Percentiles rank a stretch among this genome's conserved stretches.
Conservation (phyloP, 2,797 vertebrate genomes). For the Spatula versicolor region DNA sequence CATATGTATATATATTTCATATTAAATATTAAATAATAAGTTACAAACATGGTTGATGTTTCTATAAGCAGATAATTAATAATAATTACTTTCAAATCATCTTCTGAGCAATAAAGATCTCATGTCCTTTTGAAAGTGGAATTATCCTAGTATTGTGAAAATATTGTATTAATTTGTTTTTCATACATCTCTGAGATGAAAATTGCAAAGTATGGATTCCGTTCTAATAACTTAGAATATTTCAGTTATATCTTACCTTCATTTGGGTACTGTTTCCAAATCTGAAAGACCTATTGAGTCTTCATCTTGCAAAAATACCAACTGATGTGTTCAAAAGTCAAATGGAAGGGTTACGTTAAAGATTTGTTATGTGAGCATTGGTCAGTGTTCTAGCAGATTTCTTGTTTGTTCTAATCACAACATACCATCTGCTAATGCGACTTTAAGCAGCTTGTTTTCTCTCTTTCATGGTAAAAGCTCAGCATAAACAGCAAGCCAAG, state of each 20-base stretch:
- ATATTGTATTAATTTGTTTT: neutral
- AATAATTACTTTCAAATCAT: neutral
- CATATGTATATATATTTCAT: neutral
- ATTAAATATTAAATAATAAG: neutral
- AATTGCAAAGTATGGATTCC: neutral
- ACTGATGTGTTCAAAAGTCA: neutral
- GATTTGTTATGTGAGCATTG: neutral
- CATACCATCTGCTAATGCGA: neutral
- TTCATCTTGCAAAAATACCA: neutral
- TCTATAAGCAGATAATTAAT: neutral
- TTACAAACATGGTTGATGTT: neutral
- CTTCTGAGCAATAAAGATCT: neutral
- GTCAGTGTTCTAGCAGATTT: neutral
- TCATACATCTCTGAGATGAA: neutral
- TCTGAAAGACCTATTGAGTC: neutral
- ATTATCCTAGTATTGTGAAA: neutral
- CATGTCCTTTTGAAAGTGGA: neutral
- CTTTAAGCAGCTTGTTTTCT: conserved; percentile 1
- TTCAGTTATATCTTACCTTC: neutral
- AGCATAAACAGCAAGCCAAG: neutral
- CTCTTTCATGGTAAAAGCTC: neutral
- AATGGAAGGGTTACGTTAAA: neutral
- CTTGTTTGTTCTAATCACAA: neutral
- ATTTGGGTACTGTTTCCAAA: neutral
- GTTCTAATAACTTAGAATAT: neutral